These are phyloP conservation scores for Catocala sponsa DNA, from an alignment of 2,888 invertebrate species.

Conservation along the genomic window DNA sequence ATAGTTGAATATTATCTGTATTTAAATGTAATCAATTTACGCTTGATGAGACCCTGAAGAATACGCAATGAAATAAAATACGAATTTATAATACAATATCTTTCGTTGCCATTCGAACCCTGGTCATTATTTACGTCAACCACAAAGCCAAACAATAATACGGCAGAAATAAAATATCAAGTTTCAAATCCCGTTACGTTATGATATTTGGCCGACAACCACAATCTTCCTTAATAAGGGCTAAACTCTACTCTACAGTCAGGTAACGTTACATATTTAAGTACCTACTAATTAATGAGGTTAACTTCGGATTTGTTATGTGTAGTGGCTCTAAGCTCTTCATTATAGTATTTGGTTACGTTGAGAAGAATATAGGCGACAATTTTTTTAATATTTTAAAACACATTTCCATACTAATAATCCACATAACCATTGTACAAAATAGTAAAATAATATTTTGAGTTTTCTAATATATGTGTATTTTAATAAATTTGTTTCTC, in stretches of 20 bases:
- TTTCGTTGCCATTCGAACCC: slow-evolving; percentile 2
- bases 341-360: too few relatives aligned
- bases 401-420: too few relatives aligned
- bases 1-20: too few relatives aligned
- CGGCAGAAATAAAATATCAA: slow-evolving; percentile 3
- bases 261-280: neutral
- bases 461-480: too few relatives aligned
- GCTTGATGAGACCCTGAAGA: neutral
- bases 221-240: slow-evolving; percentile 2
- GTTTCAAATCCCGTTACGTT: slow-evolving; percentile 7
- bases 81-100: slow-evolving; percentile 9
- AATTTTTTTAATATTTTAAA: too few relatives aligned
- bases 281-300: too few relatives aligned
- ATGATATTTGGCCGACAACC: slow-evolving; percentile 4
- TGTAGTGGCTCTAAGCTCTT: too few relatives aligned
- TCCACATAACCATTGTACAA: too few relatives aligned
- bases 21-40: slow-evolving; percentile 3
- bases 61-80: slow-evolving; percentile 3
- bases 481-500: too few relatives aligned
- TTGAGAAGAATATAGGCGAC: too few relatives aligned
- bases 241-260: neutral
- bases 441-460: too few relatives aligned
- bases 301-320: too few relatives aligned
- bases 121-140: slow-evolving; percentile 7
- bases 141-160: slow-evolving; percentile 6